These are phyloP conservation scores for Psilopsiagon aymara DNA, from an alignment of 2,113 vertebrate species.

Conservation along the genomic window DNA sequence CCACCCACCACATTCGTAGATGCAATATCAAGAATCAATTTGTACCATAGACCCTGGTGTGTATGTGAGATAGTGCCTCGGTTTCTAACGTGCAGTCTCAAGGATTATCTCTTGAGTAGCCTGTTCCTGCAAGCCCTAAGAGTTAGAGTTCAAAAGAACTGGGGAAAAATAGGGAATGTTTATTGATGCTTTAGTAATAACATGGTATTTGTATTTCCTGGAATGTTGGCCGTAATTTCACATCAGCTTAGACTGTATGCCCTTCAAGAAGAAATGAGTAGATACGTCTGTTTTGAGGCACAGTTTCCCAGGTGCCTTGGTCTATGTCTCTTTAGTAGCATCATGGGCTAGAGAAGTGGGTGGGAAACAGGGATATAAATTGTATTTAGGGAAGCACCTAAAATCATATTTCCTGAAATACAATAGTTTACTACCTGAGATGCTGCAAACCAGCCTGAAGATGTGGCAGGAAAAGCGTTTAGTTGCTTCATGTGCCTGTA, in stretches of 20 bases:
- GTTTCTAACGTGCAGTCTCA: not conserved
- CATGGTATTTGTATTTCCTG: not conserved
- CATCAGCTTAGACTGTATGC: not conserved
- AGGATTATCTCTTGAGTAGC: not conserved
- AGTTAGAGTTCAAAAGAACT: slow-evolving; percentile 31
- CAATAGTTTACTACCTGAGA: not conserved
- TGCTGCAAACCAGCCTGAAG: not conserved
- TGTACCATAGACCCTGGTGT: not conserved
- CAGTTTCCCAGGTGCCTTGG: not conserved
- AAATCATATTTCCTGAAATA: not conserved
- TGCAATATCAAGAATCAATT: not conserved
- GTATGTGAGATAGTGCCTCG: not conserved
- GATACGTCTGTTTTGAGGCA: not conserved
- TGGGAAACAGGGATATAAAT: not conserved
- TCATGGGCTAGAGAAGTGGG: not conserved
- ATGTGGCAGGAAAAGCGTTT: not conserved
- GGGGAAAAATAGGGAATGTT: slow-evolving; percentile 10
- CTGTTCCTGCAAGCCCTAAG: slow-evolving; percentile 27
- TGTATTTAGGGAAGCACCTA: not conserved
- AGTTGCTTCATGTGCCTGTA: not conserved
- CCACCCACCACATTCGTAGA: not conserved
- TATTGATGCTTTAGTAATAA: slow-evolving; percentile 30
- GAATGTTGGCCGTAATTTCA: slow-evolving; percentile 20
- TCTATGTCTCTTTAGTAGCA: not conserved
- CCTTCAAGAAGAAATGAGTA: not conserved